Percentiles rank a stretch among this genome's conserved stretches.
These are phyloP conservation scores for Scalopus aquaticus DNA, from an alignment of 2,113 vertebrate genomes.

Conservation along the genomic window DNA sequence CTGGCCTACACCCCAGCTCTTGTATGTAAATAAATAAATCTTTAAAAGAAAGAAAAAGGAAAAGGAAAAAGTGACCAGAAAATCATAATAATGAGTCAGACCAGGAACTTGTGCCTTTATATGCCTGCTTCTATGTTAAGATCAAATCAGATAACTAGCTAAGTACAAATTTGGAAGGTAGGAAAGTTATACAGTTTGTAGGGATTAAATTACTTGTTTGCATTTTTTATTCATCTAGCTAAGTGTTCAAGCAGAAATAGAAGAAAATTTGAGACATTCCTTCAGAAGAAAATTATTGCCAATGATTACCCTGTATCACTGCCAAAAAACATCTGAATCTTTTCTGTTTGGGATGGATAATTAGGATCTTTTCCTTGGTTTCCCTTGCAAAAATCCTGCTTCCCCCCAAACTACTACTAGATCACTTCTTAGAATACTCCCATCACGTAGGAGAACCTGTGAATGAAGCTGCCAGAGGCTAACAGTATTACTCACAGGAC, in stretches of 20 bases:
- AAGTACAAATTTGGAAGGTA: background rate
- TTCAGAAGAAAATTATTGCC: background rate
- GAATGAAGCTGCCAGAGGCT: background rate
- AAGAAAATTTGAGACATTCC: background rate
- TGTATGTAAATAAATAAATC: too few species aligned
- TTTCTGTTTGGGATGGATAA: background rate
- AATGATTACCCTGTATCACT: background rate
- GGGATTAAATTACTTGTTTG: background rate
- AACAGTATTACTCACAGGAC: slow-evolving; percentile 56
- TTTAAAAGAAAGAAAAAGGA: background rate
- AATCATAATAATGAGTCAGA: background rate
- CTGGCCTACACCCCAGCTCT: too few species aligned
- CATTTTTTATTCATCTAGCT: background rate
- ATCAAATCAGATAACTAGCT: background rate
- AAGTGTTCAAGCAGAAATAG: background rate
- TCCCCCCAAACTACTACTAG: fast-evolving
- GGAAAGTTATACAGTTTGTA: background rate
- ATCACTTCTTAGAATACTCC: background rate
- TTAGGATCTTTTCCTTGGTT: background rate
- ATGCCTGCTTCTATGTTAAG: background rate
- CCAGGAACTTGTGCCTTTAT: background rate
- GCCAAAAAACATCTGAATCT: background rate
- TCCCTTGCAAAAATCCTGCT: background rate
- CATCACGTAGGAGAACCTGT: background rate
- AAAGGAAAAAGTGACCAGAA: background rate